Evolutionary conservation across 2,888 invertebrate genomes (phyloP).

Genomic region (Notocelia uddmanniana): DNA sequence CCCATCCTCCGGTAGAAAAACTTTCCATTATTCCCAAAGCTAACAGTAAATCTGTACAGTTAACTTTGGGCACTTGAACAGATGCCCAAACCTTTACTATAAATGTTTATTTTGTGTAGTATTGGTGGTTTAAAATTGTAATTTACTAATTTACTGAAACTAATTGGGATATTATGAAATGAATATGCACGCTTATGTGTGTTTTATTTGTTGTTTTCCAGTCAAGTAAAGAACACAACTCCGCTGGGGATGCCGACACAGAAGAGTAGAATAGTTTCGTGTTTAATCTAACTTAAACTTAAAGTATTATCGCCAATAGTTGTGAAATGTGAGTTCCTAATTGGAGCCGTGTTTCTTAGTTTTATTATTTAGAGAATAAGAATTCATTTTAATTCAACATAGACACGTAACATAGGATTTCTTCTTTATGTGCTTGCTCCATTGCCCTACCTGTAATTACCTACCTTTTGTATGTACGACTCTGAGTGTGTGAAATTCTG

Average conservation of each 20-base stretch:
- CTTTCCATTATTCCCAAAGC: too few species aligned
- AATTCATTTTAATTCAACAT: neutral
- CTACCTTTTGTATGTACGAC: neutral
- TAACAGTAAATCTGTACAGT: too few species aligned
- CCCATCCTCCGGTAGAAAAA: too few species aligned
- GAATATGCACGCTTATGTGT: too few species aligned
- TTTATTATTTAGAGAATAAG: conserved; percentile 12
- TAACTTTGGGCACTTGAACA: too few species aligned
- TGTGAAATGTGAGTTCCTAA: conserved; percentile 8
- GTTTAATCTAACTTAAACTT: conserved; percentile 10
- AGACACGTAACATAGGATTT: neutral
- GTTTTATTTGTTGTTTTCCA: conserved; percentile 19
- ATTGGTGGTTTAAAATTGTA: too few species aligned
- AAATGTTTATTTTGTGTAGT: too few species aligned
- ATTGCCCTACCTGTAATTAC: neutral
- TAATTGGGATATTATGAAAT: too few species aligned
- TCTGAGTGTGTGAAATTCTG: neutral
- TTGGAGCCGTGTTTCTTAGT: conserved; percentile 9
- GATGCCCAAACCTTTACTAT: too few species aligned
- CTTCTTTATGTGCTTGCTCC: neutral
- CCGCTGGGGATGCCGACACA: conserved; percentile 22
- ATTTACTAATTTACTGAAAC: too few species aligned
- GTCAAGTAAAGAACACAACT: conserved; percentile 33
- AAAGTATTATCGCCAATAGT: conserved; percentile 30
- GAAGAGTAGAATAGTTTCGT: conserved; percentile 17